Base-by-base conservation (phyloP, 2,797 vertebrate genomes). In the Diceros bicornis region DNA sequence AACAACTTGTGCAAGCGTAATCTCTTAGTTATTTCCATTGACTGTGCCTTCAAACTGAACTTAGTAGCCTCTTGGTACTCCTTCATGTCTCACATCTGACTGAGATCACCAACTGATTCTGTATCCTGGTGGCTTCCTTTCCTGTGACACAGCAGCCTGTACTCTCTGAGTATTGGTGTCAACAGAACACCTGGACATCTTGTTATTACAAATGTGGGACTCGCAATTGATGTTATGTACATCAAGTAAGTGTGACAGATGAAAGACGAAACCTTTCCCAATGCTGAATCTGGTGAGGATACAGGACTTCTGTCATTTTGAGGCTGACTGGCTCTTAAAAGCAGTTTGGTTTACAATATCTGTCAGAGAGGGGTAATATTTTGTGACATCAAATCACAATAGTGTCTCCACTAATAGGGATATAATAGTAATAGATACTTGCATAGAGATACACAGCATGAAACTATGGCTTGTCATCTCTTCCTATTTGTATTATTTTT, bases 301-400 rank as follows among this genome's bases (percentile, higher is more conserved):
- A 50, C 4, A 32, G 18, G 74, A 75, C 61, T 85, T 82, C 72
- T 62, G 47, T 89, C 79, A 62, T 72, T 64, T 57, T 59, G 34
- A 96, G 55, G 57, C 11, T 50, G 9, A 66, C 47, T 55, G 21
- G 29, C 34, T 93, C 79, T 50, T 79, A 72, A 29, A 41, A 93
- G 57, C 23, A 68, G 18, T 69, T 82, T 83, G 69, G 66, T 29
- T 83, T 83, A 64, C 41, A 79, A 29, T 55, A 55, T 81, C 83
- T 93, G 47, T 87, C 88, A 92, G 68, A 86, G 79, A 88, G 6
- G 11, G 10, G 27, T 78, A 82, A 85, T 12, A 7, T 57, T 91
- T 89, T 68, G 47, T 96, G 93, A 86, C n/a, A 71, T 27, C 34
- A 69, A 91, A 79, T 74, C 78, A 69, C 62, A 79, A 85, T 6